Conservation (phyloP, 2,888 invertebrate species). For the Hofmannophila pseudospretella region DNA sequence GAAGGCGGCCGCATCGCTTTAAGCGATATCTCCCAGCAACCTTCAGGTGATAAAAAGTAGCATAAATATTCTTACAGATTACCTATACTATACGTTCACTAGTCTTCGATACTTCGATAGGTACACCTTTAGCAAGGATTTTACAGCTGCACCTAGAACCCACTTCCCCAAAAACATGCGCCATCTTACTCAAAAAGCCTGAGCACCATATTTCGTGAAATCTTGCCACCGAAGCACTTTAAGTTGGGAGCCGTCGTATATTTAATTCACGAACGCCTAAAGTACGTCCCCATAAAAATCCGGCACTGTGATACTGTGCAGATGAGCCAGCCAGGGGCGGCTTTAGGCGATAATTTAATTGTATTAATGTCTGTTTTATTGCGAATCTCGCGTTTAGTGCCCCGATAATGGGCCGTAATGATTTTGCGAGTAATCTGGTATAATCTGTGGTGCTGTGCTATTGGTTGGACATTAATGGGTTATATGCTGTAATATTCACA, state of each 20-base stretch:
- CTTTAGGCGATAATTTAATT: constrained; percentile 64
- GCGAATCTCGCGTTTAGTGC: constrained; percentile 69
- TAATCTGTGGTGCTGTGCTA: constrained; percentile 23
- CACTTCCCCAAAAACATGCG: background rate
- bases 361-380: constrained; percentile 70
- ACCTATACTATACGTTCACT: no score
- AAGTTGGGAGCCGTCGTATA: constrained; percentile 65
- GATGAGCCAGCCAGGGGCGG: constrained; percentile 68
- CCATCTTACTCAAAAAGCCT: background rate
- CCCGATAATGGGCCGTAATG: constrained; percentile 64
- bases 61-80: no score
- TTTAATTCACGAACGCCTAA: constrained; percentile 71
- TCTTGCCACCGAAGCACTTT: constrained; percentile 71
- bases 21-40: no score
- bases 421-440: constrained; percentile 43
- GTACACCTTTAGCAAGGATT: no score
- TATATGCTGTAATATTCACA: no score
- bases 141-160: background rate
- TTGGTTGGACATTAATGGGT: constrained; percentile 3
- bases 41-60: no score
- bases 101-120: no score
- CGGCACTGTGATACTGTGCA: constrained; percentile 70
- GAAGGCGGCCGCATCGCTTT: no score
- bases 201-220: constrained; percentile 62
- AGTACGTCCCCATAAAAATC: constrained; percentile 75